Evolutionary conservation across 2,113 vertebrate species (phyloP), one percentile per base, ranked within the genome.

Genomic region (Raja brachyura): DNA sequence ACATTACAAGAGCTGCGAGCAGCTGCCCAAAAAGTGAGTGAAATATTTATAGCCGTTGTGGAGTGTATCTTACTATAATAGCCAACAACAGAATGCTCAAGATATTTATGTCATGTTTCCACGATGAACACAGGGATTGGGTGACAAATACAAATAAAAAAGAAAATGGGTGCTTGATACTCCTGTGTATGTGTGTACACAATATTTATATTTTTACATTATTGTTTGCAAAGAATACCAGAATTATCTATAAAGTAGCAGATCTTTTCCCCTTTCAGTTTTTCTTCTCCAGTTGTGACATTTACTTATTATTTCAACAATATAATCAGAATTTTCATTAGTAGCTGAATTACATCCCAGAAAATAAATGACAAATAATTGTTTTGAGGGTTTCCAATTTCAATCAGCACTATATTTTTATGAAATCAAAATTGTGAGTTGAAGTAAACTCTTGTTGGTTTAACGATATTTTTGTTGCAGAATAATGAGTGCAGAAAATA

Each of bases 1-100:
- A 97, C 98, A 0, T 95, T 99, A 85, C 97, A 98, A 0, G 99
- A 99, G 93, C 98, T 99, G 61, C 98, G 99, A 28, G 98, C 98
- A 0, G 98, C 99, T 0, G 96, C 98, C 0, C 98, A 99, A 95
- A 99, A 99, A 98, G 98, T 99, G 95, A 93, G 93, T 77, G 33
- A 54, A 73, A 92, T 74, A 54, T 73, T 92, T 31, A 86, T 70
- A 33, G 25, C 6, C 88, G 22, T 39, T 25, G 68, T 48, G 0
- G 33, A 31, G 39, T 18, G 61, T 73, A 8, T 73, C 16, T 10
- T 90, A 9, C 63, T 68, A 28, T 1, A 74, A 54, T 92, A 25
- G 25, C 70, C 31, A 73, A 92, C 66, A 92, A 33, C 10, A 92
- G 88, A 33, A 13, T 31, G 16, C 9, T 63, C 25, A 56, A 83